Evolutionary conservation across 2,888 invertebrate species (phyloP).

Genomic region (Erannis defoliaria): DNA sequence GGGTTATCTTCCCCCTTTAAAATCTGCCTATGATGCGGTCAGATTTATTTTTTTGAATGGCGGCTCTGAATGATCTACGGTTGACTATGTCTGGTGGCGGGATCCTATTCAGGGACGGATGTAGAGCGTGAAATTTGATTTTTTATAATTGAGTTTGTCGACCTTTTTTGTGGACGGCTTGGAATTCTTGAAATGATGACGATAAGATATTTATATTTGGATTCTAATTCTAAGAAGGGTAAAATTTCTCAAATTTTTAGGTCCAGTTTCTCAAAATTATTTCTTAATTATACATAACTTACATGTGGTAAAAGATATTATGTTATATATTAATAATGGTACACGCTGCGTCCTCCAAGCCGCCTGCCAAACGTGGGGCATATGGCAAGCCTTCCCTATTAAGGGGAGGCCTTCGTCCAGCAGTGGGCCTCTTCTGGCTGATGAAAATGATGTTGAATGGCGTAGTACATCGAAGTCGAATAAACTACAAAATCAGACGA

Average conservation of each 20-base stretch:
- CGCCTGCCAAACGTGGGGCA: too few species aligned
- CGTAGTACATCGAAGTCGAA: too few species aligned
- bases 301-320: too few species aligned
- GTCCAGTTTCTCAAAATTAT: neutral
- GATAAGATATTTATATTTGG: neutral
- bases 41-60: constrained; percentile 40
- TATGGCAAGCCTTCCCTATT: too few species aligned
- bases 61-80: constrained; percentile 29
- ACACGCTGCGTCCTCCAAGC: too few species aligned
- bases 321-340: too few species aligned
- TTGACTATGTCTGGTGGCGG: constrained; percentile 12
- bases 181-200: neutral
- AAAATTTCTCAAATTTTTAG: neutral
- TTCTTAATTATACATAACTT: neutral
- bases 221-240: neutral
- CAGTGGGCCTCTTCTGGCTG: too few species aligned
- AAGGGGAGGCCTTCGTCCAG: too few species aligned
- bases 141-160: constrained; percentile 25
- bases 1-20: constrained; percentile 57
- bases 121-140: constrained; percentile 34
- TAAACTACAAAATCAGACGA: too few species aligned
- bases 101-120: constrained; percentile 4
- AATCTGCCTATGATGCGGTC: constrained; percentile 40
- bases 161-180: constrained; percentile 18
- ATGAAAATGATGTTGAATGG: too few species aligned